Evolutionary conservation across 2,797 vertebrate species (phyloP).

Genomic region (Halcyon chelicuti): DNA sequence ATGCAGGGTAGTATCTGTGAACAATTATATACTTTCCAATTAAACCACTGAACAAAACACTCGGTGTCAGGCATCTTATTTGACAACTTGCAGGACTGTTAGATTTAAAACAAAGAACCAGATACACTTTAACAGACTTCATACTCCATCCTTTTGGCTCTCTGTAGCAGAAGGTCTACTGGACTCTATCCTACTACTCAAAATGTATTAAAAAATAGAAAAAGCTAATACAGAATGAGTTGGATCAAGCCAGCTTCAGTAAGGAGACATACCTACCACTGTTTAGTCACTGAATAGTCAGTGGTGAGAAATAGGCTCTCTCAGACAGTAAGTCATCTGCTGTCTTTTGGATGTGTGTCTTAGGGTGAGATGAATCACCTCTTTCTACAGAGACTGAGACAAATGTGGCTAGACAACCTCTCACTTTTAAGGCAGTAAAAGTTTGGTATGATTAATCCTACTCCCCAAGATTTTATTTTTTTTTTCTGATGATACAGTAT

Average conservation of each 20-base stretch:
- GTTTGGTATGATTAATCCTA: neutral
- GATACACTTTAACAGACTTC: neutral
- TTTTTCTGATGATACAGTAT: neutral
- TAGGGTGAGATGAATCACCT: conserved; percentile 31
- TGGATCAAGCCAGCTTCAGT: neutral
- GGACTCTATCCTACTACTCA: neutral
- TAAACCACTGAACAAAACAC: neutral
- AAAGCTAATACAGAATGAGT: neutral
- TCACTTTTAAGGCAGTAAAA: neutral
- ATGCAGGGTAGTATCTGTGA: neutral
- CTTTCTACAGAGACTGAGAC: neutral
- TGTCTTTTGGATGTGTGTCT: neutral
- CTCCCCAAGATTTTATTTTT: neutral
- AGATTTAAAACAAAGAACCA: neutral
- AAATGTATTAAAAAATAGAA: neutral
- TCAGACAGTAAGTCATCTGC: conserved; percentile 21
- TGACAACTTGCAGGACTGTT: neutral
- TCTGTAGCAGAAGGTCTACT: neutral
- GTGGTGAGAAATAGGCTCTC: neutral
- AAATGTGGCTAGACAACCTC: neutral
- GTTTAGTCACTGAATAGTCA: neutral
- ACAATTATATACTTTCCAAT: neutral
- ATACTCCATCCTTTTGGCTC: neutral
- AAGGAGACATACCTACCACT: neutral
- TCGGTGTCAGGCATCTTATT: neutral